Evolutionary conservation across 2,888 invertebrate species (phyloP).

Genomic region (Kryphioiulus occultus): DNA sequence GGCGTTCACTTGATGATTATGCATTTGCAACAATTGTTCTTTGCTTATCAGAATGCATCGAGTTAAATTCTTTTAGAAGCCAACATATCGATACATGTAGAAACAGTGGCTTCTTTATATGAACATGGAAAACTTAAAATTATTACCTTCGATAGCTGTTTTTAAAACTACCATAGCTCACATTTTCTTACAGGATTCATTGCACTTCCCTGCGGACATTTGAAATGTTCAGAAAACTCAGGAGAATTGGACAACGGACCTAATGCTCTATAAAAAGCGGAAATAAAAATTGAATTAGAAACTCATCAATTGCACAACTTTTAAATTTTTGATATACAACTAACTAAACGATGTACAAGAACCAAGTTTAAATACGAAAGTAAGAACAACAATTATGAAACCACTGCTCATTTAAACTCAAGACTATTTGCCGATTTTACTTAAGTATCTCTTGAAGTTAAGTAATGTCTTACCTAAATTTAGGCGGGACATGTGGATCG

Average conservation of each 20-base stretch:
- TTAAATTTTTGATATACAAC: too few relatives aligned
- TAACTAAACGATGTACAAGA: not conserved
- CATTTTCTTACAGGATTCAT: slow-evolving; percentile 89
- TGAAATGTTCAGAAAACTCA: slow-evolving; percentile 82
- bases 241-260: slow-evolving; percentile 84
- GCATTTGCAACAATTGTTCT: not conserved
- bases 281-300: not conserved
- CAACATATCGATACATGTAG: not conserved
- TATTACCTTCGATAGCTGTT: not conserved
- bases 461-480: slow-evolving; percentile 67
- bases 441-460: too few relatives aligned
- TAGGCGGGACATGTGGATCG: slow-evolving; percentile 89
- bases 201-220: slow-evolving; percentile 74
- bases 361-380: not conserved
- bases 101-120: not conserved
- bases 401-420: too few relatives aligned
- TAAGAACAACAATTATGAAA: too few relatives aligned
- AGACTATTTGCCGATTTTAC: too few relatives aligned
- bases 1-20: not conserved
- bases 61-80: not conserved
- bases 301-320: not conserved
- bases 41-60: not conserved
- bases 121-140: slow-evolving; percentile 14
- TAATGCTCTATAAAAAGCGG: slow-evolving; percentile 70
- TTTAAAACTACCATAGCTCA: slow-evolving; percentile 78